phyloP scores from a whole-genome alignment of 2,888 invertebrate genomes.

The Acanthosepion pharaonis region DNA sequence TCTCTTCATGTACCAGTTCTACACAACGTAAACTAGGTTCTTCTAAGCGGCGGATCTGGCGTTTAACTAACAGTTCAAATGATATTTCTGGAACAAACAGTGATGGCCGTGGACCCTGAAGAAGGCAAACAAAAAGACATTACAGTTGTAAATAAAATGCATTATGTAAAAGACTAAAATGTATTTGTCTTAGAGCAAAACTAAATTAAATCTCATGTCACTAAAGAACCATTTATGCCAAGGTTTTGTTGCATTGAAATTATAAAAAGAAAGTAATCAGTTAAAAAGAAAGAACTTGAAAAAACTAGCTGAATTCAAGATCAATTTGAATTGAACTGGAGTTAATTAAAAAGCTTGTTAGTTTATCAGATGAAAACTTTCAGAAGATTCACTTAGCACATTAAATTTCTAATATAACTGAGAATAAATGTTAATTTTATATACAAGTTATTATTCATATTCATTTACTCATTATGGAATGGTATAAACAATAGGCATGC shows the following conservation, averaged over 20 bases:
- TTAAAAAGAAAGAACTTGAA: background rate
- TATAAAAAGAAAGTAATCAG: background rate
- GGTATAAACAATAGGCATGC: no score
- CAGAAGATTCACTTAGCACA: background rate
- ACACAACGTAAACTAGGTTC: slow-evolving; percentile 98
- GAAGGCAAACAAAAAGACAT: slow-evolving; percentile 34
- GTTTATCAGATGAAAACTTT: background rate
- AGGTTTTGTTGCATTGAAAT: no score
- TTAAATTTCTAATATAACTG: no score
- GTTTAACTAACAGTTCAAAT: slow-evolving; percentile 96
- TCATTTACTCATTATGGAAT: no score
- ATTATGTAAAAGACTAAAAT: background rate
- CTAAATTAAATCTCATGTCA: no score
- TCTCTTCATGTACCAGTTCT: slow-evolving; percentile 91
- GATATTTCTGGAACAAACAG: slow-evolving; percentile 84
- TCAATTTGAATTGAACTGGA: background rate
- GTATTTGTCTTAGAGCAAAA: background rate
- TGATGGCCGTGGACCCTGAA: slow-evolving; percentile 77
- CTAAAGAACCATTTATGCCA: no score
- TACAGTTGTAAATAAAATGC: background rate
- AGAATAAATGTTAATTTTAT: no score
- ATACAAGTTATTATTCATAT: no score
- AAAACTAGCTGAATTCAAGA: background rate
- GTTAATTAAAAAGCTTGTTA: background rate
- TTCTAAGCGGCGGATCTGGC: slow-evolving; percentile 95